Percentiles rank a stretch among this genome's conserved stretches.
Evolutionary conservation across 2,113 vertebrate genomes (phyloP).

Genomic region (Geococcyx californianus): DNA sequence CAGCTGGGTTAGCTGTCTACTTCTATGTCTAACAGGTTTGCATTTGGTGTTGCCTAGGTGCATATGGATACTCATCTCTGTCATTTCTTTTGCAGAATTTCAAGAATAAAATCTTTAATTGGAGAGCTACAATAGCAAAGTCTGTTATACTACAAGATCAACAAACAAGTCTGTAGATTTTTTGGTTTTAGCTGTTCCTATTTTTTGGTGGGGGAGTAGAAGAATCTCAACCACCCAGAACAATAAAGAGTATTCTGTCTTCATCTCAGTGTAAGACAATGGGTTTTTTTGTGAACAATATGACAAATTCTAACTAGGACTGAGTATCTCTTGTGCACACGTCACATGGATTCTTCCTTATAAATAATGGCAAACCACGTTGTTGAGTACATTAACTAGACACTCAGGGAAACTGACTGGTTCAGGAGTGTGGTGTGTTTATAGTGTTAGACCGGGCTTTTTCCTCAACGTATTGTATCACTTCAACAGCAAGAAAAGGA

Average conservation of each 20-base stretch:
- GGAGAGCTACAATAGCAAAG: not conserved
- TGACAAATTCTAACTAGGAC: not conserved
- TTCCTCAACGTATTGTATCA: not conserved
- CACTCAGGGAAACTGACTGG: not conserved
- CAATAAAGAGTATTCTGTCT: not conserved
- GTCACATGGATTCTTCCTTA: not conserved
- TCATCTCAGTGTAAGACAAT: not conserved
- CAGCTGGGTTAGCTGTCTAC: not conserved
- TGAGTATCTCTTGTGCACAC: not conserved
- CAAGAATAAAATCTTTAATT: not conserved
- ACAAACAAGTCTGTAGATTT: not conserved
- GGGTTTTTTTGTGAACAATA: not conserved
- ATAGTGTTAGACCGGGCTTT: not conserved
- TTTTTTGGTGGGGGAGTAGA: not conserved
- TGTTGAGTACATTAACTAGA: not conserved
- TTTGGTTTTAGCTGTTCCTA: not conserved
- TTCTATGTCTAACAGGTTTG: not conserved
- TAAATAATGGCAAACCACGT: not conserved
- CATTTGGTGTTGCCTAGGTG: not conserved
- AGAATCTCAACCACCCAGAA: not conserved
- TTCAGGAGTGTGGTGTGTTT: not conserved
- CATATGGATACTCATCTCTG: not conserved
- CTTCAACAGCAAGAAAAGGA: not conserved
- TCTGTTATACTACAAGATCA: not conserved
- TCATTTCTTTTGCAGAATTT: not conserved